A percentile compares a stretch with the other conserved stretches of the same genome.
These are phyloP conservation scores for Gobius niger DNA, from an alignment of 2,113 vertebrate species.

Conservation along the genomic window DNA sequence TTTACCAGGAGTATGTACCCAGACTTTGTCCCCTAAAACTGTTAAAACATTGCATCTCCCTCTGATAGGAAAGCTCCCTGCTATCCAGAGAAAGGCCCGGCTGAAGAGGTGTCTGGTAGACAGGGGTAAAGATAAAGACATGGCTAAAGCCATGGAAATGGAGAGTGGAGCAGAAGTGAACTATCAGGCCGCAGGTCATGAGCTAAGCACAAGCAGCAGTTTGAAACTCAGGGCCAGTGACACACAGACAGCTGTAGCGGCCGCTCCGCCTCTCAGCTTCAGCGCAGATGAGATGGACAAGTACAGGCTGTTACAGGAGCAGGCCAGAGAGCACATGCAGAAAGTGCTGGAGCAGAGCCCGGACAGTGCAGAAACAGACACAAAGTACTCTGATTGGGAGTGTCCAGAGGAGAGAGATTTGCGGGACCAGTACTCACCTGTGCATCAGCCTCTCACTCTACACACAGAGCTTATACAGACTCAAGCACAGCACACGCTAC, in stretches of 20 bases:
- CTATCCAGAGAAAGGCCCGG: constrained; percentile 64
- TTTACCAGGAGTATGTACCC: constrained; percentile 16
- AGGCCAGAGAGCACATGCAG: constrained; percentile 96
- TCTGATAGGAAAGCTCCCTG: constrained; percentile 79
- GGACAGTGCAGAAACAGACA: constrained; percentile 70
- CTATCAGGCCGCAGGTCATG: constrained; percentile 60
- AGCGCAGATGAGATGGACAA: constrained; percentile 95
- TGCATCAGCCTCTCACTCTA: constrained; percentile 66
- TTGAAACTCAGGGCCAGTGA: constrained; percentile 67
- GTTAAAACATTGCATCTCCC: constrained; percentile 63
- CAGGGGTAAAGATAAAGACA: constrained; percentile 57
- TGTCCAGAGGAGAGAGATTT: constrained; percentile 20
- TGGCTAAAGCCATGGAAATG: constrained; percentile 12
- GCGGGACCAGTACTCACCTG: constrained; percentile 56
- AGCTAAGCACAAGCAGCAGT: constrained; percentile 72
- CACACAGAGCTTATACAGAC: constrained; percentile 53
- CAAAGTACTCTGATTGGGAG: constrained; percentile 32
- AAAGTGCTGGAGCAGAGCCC: constrained; percentile 83
- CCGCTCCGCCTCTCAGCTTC: constrained; percentile 87
- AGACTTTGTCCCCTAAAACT: constrained; percentile 48
- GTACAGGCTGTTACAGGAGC: constrained; percentile 90
- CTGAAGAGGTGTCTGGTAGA: constrained; percentile 56
- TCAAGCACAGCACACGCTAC: constrained; percentile 42
- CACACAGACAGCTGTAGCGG: constrained; percentile 73
- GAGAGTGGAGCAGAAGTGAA: neutral